Evolutionary conservation across 2,888 invertebrate species (phyloP), one percentile per base, ranked within the genome.

Genomic region (Nebria brevicollis): DNA sequence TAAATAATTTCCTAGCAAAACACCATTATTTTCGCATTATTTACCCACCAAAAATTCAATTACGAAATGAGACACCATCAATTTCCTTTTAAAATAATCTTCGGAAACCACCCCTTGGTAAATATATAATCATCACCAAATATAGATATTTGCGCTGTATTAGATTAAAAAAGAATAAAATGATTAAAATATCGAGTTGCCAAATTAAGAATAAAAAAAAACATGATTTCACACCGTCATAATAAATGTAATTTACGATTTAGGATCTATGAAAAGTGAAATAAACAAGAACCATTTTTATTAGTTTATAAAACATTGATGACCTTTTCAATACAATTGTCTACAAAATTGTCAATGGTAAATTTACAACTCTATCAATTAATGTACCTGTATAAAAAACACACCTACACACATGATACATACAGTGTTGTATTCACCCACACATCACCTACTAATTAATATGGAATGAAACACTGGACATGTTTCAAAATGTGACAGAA

Each of bases 311-410:
- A 7, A 54, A 54, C 54, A 54, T 54, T 54, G 13, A 8, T 54
- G 54, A 54, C 54, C 54, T 54, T 54, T 54, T 54, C 8, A 54
- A 54, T 26, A 70, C 11, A 70, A 70, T 70, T 70, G 25, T 20
- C 70, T 20, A 70, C 26, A 25, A 54, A 70, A 70, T 70, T 70
- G 70, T 70, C 70, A 70, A 70, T 70, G 70, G 25, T 11, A 25
- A 70, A 70, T 70, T 70, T 70, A 70, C 15, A 34, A 26, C 70
- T 25, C 20, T 25, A 26, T 34, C 26, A 26, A 34, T 70, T 11
- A 26, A 26, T 70, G 25, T 70, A 70, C 70, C 70, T 70, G 70
- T 70, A 26, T 20, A 70, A 70, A 70, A 25, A 70, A 70, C 70
- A 34, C 70, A 70, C 25, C 34, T 70, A 70, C 70, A 70, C 70